Evolutionary conservation across 2,888 invertebrate species (phyloP), one percentile per base, ranked within the genome.

Genomic region (Ochropacha duplaris): DNA sequence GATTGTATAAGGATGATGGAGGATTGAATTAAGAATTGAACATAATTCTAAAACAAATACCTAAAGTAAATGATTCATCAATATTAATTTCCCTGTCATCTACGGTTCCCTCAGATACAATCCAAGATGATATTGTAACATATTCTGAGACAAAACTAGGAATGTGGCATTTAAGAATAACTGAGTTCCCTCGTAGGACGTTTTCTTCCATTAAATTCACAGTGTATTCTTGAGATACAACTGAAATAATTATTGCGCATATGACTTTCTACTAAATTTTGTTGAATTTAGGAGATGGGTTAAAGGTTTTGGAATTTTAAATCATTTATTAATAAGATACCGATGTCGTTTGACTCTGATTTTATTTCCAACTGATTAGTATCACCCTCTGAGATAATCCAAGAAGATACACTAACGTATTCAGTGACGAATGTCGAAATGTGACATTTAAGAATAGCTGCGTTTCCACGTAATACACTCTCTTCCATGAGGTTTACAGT

Each of bases 161-260:
- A 88, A 98, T 97, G 92, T 97, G 97, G 94, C 98, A 98, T 94
- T 98, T 97, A 80, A 98, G 94, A 84, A 97, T 96, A 69, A 97
- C 98, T 69, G 97, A 95, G 92, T 98, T 98, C 81, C 97, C 97
- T 81, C 96, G 95, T 76, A 98, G 94, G 70, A 98, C 97, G 89
- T 97, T 97, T 88, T 98, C 97, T 87, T 97, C 97, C 97, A 97
- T 97, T 79, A 98, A 96, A 93, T 97, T 97, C 73, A 97, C 96
- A 77, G 95, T 96, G 91, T 97, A 98, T 62, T 95, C 94, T 94
- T 98, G 97, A 79, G 97, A 96, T 76, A 98, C 97, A 90, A 97
- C 98, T 98, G 95, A 94, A 95, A 88, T 55, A 66, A 57, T 54
- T 64, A 55, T 57, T 19, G 26, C 2, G 19, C 14, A n/a, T 19